Base-by-base conservation (phyloP, 2,797 vertebrate species). In the Telmatherina bonti region DNA sequence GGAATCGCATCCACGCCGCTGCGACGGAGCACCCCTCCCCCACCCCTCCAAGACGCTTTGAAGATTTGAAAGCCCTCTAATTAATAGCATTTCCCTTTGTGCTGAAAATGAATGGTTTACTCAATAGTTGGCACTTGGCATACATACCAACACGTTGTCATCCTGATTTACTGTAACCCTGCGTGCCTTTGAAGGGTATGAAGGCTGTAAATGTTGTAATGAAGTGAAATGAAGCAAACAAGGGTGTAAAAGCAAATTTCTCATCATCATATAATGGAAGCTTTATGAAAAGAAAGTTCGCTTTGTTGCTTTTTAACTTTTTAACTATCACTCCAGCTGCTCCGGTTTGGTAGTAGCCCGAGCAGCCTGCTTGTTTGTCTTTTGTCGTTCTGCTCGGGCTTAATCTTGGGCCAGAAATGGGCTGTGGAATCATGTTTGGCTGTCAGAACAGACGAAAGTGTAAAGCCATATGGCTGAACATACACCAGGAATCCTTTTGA, bases 61-160 rank as follows among this genome's bases (percentile, higher is more conserved):
- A 94, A 94, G 91, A 91, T 87, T 92, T 90, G 88, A 93, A 91
- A 92, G 90, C 83, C 84, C 84, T 93, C 85, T 94, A 93, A 94
- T 93, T 93, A 93, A 93, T 94, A 90, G 91, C 87, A 84, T 91
- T 91, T 60, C 41, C 79, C 85, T 82, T 83, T 57, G 81, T 74
- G 76, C 79, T 62, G 80, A 86, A 89, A 87, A 89, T 89, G 87
- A 92, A 92, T 83, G 84, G 81, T 91, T 94, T 91, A 91, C 89
- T 91, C 91, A 92, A 92, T 90, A 90, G 86, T 92, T 92, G 87
- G 91, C 91, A 92, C 90, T 92, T 88, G 91, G 91, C 89, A 84
- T 85, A 90, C 91, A 92, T 92, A 93, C 92, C 92, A 91, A 92
- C 90, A 91, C 91, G 52, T 91, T 93, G 92, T 92, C 91, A 89